These are phyloP conservation scores for Hippoglossus stenolepis DNA, from an alignment of 2,113 vertebrate species.

Conservation along the genomic window DNA sequence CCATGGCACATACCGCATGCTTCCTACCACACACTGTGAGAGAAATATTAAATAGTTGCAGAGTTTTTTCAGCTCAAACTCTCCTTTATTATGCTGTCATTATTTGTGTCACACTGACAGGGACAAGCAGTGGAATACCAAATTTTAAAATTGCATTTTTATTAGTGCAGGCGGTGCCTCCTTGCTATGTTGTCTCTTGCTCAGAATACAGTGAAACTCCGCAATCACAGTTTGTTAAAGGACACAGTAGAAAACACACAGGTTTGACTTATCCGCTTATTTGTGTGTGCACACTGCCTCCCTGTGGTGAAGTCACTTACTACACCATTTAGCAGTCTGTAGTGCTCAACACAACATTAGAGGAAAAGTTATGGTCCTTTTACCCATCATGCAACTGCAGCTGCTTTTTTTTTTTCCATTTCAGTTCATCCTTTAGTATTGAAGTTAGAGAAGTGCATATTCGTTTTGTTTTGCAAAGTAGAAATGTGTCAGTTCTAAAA, in stretches of 20 bases:
- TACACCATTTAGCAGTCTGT: too few species aligned
- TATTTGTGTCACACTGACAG: constrained; percentile 13
- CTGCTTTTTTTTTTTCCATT: background rate
- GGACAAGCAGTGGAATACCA: background rate
- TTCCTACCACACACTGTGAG: background rate
- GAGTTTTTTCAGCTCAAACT: background rate
- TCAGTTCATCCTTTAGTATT: background rate
- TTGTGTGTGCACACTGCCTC: constrained; percentile 57
- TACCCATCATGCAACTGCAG: background rate
- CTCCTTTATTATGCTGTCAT: background rate
- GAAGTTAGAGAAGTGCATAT: too few species aligned
- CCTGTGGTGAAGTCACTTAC: constrained; percentile 42
- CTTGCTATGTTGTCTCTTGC: background rate
- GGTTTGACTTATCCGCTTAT: background rate
- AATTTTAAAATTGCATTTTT: background rate
- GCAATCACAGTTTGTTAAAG: background rate
- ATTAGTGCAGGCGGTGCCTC: constrained; percentile 1
- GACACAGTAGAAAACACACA: background rate
- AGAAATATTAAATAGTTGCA: background rate
- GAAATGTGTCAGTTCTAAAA: too few species aligned
- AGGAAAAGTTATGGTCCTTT: background rate
- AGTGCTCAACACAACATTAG: too few species aligned
- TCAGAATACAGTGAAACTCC: background rate
- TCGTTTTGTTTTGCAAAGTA: too few species aligned
- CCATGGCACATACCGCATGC: background rate